phyloP scores from a whole-genome alignment of 2,113 vertebrate species.

The Cnemophilus loriae region DNA sequence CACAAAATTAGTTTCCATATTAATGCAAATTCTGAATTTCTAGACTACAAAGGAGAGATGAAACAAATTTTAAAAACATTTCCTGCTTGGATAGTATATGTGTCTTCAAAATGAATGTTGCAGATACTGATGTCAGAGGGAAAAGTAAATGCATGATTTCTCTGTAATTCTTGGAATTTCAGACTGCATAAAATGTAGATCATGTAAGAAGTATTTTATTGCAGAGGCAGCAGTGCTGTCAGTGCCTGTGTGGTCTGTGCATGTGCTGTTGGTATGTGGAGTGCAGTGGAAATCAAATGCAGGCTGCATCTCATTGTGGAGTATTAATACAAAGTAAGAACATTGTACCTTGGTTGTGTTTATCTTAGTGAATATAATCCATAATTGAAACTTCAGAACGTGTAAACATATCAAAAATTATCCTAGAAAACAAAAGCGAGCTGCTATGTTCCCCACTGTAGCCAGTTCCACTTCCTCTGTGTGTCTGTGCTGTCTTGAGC shows the following conservation, averaged over 20 bases:
- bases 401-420: neutral
- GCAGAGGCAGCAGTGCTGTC: neutral
- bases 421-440: neutral
- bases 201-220: neutral
- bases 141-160: neutral
- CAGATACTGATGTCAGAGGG: neutral
- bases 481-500: neutral
- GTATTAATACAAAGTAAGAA: neutral
- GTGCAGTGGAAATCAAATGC: neutral
- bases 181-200: neutral
- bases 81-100: neutral
- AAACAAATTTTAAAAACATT: neutral
- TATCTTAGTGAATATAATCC: neutral
- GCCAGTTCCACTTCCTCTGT: neutral
- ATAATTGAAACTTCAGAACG: neutral
- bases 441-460: rapidly evolving
- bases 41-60: neutral
- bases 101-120: neutral
- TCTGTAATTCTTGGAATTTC: neutral
- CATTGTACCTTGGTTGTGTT: neutral
- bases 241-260: neutral
- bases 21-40: neutral
- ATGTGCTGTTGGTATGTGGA: neutral
- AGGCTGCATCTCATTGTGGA: neutral
- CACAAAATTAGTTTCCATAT: neutral